These are phyloP conservation scores for Antitype chi DNA, from an alignment of 2,888 invertebrate species.

Conservation along the genomic window DNA sequence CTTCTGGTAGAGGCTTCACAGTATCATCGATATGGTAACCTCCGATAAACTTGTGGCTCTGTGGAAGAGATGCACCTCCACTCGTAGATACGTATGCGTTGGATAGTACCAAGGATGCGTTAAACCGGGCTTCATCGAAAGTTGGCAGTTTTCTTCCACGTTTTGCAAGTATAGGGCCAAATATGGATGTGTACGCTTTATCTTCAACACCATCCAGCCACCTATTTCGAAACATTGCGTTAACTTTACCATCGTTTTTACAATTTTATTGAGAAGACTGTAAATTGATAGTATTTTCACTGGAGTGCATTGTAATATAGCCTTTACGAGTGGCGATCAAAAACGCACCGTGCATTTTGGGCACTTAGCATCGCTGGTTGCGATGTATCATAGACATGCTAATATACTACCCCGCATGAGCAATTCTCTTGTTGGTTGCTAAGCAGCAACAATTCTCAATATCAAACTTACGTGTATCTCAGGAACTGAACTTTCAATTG, in stretches of 20 bases:
- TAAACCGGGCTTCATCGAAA: constrained; percentile 71
- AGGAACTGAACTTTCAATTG: constrained; percentile 45
- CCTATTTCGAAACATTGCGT: constrained; percentile 1
- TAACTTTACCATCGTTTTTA: neutral
- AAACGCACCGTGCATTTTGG: neutral
- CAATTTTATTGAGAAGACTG: neutral
- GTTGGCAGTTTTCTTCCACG: constrained; percentile 72
- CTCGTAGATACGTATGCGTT: constrained; percentile 78
- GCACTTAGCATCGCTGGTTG: too few relatives aligned
- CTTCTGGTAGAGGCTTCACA: constrained; percentile 75
- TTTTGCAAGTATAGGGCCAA: constrained; percentile 68
- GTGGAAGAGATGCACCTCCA: constrained; percentile 72
- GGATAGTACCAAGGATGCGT: constrained; percentile 77
- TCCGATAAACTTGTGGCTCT: constrained; percentile 76
- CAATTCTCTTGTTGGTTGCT: neutral
- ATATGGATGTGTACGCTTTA: constrained; percentile 55
- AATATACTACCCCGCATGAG: too few relatives aligned
- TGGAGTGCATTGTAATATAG: neutral
- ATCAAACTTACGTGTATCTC: constrained; percentile 61
- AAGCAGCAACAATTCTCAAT: neutral
- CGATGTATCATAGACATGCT: too few relatives aligned
- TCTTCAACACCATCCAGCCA: constrained; percentile 19
- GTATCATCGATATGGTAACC: constrained; percentile 80
- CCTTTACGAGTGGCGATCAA: neutral
- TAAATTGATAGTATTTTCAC: neutral